Base-by-base conservation (phyloP, 2,888 invertebrate species). In the Eupithecia subumbrata region DNA sequence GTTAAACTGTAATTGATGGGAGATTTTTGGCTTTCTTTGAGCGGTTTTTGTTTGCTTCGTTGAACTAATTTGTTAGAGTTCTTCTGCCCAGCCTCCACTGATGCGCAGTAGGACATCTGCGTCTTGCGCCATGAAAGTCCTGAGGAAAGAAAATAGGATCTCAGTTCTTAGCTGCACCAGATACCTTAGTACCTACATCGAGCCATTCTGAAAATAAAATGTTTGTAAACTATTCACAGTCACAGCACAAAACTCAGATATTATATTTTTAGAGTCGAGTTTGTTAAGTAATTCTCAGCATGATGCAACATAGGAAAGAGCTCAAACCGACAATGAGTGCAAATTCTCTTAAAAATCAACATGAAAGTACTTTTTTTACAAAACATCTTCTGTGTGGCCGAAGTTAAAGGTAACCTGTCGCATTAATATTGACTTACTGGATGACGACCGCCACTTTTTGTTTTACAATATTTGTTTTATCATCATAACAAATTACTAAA, bases 1-100 rank as follows among this genome's bases (percentile, higher is more conserved):
- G 63, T 56, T 56, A 11, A 56, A 56, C 22, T 4, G 22, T 56
- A 56, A 56, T 56, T 56, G 63, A 63, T 30, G 30, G 63, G 30
- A 30, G 63, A 63, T 25, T 30, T 63, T 63, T 16, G 25, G 16
- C 63, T 63, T 63, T 63, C 63, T 63, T 63, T 63, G 16, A 30
- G 16, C 30, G 0, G 16, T 63, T 63, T 30, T 30, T 48, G n/a
- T 63, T 63, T 63, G 16, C 16, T 63, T 63, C 30, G 11, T 56
- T 52, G 52, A 52, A 56, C 56, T 56, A 56, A 56, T 56, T 56
- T 56, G 56, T 56, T 56, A 22, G 18, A 52, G 22, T 56, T 56
- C 22, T 56, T 22, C 56, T 56, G 30, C 30, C 30, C 30, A 30
- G 30, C 30, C 30, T 30, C 30, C 30, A 30, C 30, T 30, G 30